Evolutionary conservation across 2,888 invertebrate genomes (phyloP).

Genomic region (Arrhopalites spinosus): DNA sequence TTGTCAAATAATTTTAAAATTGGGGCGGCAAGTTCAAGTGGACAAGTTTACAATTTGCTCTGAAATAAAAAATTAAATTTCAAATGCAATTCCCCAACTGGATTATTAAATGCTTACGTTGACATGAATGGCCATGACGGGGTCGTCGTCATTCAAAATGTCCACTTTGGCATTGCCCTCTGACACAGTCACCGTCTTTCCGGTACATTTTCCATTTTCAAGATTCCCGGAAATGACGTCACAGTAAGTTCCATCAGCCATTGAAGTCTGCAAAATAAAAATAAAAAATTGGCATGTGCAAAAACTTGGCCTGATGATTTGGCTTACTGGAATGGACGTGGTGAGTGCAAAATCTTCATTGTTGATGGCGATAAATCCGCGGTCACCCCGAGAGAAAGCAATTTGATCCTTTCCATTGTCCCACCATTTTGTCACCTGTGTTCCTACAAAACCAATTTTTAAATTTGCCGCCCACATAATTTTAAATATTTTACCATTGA

Average conservation of each 20-base stretch:
- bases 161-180: conserved; percentile 58
- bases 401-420: conserved; percentile 78
- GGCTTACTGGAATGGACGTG: conserved; percentile 60
- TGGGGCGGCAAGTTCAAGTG: too few relatives aligned
- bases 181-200: conserved; percentile 59
- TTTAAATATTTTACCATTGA: conserved; percentile 58
- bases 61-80: too few relatives aligned
- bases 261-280: conserved; percentile 56
- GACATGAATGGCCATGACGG: conserved; percentile 59
- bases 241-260: conserved; percentile 63
- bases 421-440: conserved; percentile 73
- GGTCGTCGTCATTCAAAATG: conserved; percentile 58
- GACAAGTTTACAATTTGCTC: too few relatives aligned
- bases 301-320: too few relatives aligned
- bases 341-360: conserved; percentile 61
- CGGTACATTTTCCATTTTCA: conserved; percentile 59
- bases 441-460: conserved; percentile 56
- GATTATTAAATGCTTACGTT: conserved; percentile 29
- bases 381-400: conserved; percentile 65
- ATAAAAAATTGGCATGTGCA: neutral
- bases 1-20: too few relatives aligned
- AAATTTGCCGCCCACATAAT: too few relatives aligned
- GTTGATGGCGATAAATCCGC: conserved; percentile 69
- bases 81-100: too few relatives aligned
- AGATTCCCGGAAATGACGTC: conserved; percentile 62